Percentiles rank a stretch among this genome's conserved stretches.
Conservation (phyloP, 2,797 vertebrate species). For the Ceryle rudis region DNA sequence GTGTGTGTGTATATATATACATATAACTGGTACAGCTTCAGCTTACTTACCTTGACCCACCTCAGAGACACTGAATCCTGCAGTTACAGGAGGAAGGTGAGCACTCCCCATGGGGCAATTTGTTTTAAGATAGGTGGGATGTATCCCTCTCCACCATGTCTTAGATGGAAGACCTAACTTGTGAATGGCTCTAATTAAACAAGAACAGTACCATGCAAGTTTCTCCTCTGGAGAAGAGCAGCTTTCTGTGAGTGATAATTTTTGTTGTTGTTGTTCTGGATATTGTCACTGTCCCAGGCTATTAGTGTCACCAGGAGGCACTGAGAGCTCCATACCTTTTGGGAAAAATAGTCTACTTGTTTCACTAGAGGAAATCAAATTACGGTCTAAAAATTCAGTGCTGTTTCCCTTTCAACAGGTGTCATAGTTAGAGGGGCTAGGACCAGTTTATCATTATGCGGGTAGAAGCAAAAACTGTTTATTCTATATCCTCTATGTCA, state of each 20-base stretch:
- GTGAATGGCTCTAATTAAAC: neutral
- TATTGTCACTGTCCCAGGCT: neutral
- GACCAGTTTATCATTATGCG: too few species aligned
- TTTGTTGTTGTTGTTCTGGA: neutral
- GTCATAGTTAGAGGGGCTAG: too few species aligned
- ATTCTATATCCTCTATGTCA: too few species aligned
- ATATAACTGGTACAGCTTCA: neutral
- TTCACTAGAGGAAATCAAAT: neutral
- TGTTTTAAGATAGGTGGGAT: neutral
- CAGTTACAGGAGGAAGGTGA: neutral
- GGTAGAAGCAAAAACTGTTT: too few species aligned
- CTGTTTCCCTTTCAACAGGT: neutral
- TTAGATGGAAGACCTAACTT: neutral
- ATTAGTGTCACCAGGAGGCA: neutral
- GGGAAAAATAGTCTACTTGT: neutral
- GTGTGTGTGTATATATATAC: too few species aligned
- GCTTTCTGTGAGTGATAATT: neutral
- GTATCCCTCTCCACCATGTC: neutral
- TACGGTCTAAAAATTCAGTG: neutral
- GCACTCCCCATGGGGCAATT: neutral
- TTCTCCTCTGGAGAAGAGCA: neutral
- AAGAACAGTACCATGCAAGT: neutral
- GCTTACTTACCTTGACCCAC: neutral
- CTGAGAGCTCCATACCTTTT: neutral
- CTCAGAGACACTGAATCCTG: neutral